Conservation (phyloP, 2,888 invertebrate species). For the Spodoptera littoralis region DNA sequence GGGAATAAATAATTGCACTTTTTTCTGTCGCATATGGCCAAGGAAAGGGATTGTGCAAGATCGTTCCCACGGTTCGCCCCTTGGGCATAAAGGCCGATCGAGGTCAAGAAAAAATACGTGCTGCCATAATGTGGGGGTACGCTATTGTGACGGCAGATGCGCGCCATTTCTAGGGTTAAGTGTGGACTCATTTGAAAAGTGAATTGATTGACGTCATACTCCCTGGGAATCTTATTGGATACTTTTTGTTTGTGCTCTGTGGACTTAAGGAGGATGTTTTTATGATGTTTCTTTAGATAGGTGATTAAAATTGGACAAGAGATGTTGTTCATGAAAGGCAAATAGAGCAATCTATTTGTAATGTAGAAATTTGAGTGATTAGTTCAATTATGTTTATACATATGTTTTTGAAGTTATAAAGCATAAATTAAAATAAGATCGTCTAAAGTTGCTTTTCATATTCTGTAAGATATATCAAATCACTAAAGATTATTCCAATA, state of each 20-base stretch:
- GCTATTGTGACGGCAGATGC: slow-evolving; percentile 86
- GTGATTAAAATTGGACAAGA: too few relatives aligned
- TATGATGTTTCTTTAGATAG: neutral
- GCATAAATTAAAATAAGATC: too few relatives aligned
- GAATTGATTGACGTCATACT: slow-evolving; percentile 78
- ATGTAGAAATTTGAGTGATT: too few relatives aligned
- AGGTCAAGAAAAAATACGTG: slow-evolving; percentile 89
- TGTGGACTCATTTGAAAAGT: slow-evolving; percentile 80
- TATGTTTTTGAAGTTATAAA: too few relatives aligned
- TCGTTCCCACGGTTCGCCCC: slow-evolving; percentile 88
- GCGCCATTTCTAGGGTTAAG: slow-evolving; percentile 82
- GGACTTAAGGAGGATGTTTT: neutral
- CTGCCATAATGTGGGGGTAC: slow-evolving; percentile 82
- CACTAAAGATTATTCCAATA: too few relatives aligned
- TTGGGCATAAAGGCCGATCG: slow-evolving; percentile 83
- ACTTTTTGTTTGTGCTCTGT: slow-evolving; percentile 21
- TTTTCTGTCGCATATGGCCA: slow-evolving; percentile 89
- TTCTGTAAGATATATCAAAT: too few relatives aligned
- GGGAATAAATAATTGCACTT: slow-evolving; percentile 89
- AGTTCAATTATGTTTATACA: too few relatives aligned
- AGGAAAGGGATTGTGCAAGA: slow-evolving; percentile 87
- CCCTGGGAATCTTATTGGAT: slow-evolving; percentile 51
- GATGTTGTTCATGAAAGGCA: too few relatives aligned
- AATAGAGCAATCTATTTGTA: too few relatives aligned
- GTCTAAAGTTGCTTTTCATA: too few relatives aligned